Conservation (phyloP, 2,113 vertebrate species). For the Mixornis gularis region DNA sequence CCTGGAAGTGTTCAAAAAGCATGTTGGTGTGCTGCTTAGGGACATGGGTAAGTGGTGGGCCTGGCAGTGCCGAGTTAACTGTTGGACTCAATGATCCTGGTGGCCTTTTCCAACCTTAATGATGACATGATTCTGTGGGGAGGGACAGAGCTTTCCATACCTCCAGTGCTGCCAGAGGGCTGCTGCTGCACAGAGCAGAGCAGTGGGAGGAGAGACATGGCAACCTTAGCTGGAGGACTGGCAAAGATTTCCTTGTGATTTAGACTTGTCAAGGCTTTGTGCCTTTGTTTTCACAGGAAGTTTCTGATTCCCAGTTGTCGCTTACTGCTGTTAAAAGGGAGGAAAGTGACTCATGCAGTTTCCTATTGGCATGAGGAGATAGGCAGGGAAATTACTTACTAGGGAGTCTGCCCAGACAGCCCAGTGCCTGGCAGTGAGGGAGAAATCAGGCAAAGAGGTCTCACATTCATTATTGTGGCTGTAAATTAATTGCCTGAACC, state of each 20-base stretch:
- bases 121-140: background rate
- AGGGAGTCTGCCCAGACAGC: background rate
- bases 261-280: background rate
- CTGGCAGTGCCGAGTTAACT: background rate
- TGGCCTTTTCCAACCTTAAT: background rate
- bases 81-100: background rate
- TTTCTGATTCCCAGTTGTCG: conserved; percentile 16
- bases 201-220: background rate
- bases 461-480: background rate
- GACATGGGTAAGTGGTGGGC: background rate
- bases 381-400: background rate
- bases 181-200: background rate
- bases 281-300: conserved; percentile 60
- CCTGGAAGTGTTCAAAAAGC: background rate
- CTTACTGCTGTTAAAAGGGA: background rate
- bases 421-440: background rate
- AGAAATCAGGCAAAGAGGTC: background rate
- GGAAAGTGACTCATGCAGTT: conserved; percentile 61
- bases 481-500: background rate
- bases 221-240: background rate
- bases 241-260: background rate
- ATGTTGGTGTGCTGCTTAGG: background rate
- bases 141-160: background rate
- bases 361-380: conserved; percentile 38
- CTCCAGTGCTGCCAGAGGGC: accelerated